Conservation (phyloP, 2,113 vertebrate species). For the Symphodus melops region DNA sequence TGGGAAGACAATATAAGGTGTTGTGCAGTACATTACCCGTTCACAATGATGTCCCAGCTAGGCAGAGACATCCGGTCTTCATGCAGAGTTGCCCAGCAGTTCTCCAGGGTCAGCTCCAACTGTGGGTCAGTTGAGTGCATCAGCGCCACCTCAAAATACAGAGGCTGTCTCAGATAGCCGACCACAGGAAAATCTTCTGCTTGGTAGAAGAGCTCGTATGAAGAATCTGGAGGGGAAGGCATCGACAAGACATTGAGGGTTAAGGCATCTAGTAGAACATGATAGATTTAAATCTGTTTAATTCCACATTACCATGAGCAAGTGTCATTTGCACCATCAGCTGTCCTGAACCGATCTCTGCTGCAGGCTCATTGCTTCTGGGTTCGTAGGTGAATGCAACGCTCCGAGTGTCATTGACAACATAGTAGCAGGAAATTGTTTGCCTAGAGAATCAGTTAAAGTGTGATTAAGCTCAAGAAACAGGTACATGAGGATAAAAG, state of each 20-base stretch:
- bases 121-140: slow-evolving; percentile 62
- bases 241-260: not conserved
- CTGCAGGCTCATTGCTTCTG: slow-evolving; percentile 35
- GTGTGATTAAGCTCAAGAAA: not conserved
- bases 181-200: slow-evolving; percentile 76
- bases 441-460: slow-evolving; percentile 45
- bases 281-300: not conserved
- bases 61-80: slow-evolving; percentile 68
- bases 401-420: slow-evolving; percentile 57
- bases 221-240: slow-evolving; percentile 59
- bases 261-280: not conserved
- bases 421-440: slow-evolving; percentile 77
- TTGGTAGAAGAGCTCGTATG: slow-evolving; percentile 68
- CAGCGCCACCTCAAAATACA: slow-evolving; percentile 81
- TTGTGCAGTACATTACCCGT: slow-evolving; percentile 47
- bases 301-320: slow-evolving; percentile 46
- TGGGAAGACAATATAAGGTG: no score
- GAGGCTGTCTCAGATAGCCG: slow-evolving; percentile 71
- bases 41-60: slow-evolving; percentile 79
- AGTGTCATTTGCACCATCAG: slow-evolving; percentile 76
- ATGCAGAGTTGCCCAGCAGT: slow-evolving; percentile 77
- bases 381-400: slow-evolving; percentile 57
- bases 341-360: slow-evolving; percentile 70
- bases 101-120: slow-evolving; percentile 73
- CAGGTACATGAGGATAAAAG: not conserved